phyloP scores from a whole-genome alignment of 2,888 invertebrate species.

The Abrostola triplasia region DNA sequence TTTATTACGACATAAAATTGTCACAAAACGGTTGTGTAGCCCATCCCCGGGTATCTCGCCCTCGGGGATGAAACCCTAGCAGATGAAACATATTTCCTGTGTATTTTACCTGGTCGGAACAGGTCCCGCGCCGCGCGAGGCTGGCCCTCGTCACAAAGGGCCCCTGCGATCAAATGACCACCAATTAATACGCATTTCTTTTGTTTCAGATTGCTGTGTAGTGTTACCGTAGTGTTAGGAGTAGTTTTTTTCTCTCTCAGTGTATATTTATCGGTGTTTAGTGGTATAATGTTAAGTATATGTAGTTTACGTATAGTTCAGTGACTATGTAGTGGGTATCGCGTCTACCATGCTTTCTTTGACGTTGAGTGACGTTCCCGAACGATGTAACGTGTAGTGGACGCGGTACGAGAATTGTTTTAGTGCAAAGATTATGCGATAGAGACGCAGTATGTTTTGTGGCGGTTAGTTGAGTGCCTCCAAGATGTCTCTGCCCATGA shows the following conservation, averaged over 20 bases:
- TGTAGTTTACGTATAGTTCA: constrained; percentile 26
- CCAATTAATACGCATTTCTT: constrained; percentile 28
- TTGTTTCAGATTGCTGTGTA: constrained; percentile 56
- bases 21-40: constrained; percentile 11
- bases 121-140: neutral
- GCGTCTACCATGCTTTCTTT: constrained; percentile 21
- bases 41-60: neutral
- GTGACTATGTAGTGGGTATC: constrained; percentile 18
- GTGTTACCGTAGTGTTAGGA: constrained; percentile 37
- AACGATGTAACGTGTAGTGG: constrained; percentile 24
- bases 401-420: constrained; percentile 16
- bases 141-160: constrained; percentile 11
- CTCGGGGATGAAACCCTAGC: constrained; percentile 23
- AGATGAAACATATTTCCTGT: constrained; percentile 23
- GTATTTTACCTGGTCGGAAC: constrained; percentile 1
- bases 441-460: constrained; percentile 65
- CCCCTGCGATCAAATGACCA: constrained; percentile 10
- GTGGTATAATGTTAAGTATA: constrained; percentile 37
- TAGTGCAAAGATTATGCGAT: constrained; percentile 57
- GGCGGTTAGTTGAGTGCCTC: constrained; percentile 49
- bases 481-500: constrained; percentile 86
- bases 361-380: constrained; percentile 23
- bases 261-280: constrained; percentile 42
- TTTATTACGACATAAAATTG: constrained; percentile 6
- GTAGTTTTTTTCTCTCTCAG: constrained; percentile 32